Percentiles rank a stretch among this genome's conserved stretches.
phyloP scores from a whole-genome alignment of 2,113 vertebrate species.

The Callionymus lyra region DNA sequence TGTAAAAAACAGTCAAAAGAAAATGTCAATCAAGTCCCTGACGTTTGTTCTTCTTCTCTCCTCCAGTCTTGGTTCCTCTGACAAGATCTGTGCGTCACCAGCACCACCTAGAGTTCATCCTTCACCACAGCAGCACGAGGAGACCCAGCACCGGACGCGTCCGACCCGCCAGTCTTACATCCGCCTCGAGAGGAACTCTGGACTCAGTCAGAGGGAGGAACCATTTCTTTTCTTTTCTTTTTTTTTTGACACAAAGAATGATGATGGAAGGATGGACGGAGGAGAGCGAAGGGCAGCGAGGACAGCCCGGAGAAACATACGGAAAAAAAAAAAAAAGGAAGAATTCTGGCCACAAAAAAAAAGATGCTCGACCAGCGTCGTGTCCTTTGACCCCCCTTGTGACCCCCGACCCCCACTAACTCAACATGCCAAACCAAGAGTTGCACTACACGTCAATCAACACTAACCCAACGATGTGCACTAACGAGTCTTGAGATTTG shows the following conservation, averaged over 20 bases:
- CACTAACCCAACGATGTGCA: constrained; percentile 8
- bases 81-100: constrained; percentile 75
- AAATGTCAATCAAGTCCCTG: constrained; percentile 65
- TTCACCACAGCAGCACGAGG: constrained; percentile 59
- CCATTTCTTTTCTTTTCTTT: constrained; percentile 1
- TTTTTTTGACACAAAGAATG: constrained; percentile 23
- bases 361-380: too few species aligned
- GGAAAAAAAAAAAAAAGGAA: constrained; percentile 36
- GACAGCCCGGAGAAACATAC: constrained; percentile 35
- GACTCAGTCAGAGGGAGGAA: constrained; percentile 52
- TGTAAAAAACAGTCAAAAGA: constrained; percentile 44
- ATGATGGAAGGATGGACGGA: constrained; percentile 39
- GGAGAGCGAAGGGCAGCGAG: constrained; percentile 31
- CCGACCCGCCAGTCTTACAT: constrained; percentile 42
- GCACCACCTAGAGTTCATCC: constrained; percentile 69
- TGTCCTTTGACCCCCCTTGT: too few species aligned
- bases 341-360: too few species aligned
- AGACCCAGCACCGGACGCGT: constrained; percentile 40
- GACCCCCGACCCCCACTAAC: too few species aligned
- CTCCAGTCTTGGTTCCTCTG: constrained; percentile 93
- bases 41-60: constrained; percentile 12
- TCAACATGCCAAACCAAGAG: constrained; percentile 37
- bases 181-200: constrained; percentile 53
- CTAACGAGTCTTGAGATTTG: constrained; percentile 30
- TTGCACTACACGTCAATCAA: constrained; percentile 29